Base-by-base conservation (phyloP, 2,888 invertebrate species). In the Notodonta ziczac region DNA sequence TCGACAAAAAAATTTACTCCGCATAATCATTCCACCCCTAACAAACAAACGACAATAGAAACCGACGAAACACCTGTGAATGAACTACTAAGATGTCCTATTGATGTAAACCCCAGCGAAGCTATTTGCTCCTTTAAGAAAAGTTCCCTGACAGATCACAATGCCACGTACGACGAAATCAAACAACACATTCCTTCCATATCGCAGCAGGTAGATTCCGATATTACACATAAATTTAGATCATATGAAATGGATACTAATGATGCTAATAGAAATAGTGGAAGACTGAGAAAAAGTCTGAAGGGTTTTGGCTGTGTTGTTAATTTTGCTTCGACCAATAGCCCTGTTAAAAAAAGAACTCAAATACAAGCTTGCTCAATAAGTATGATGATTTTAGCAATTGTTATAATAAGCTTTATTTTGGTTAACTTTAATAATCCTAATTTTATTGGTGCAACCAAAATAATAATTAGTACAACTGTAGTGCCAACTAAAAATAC, bases 331-430 rank as follows among this genome's bases (percentile, higher is more conserved):
- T 79, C 91, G 73, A 87, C 87, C 73, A 91, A 93, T 74, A 90
- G 87, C 74, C 86, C 90, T 62, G 83, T 91, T 52, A 93, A 91
- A 70, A 94, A 91, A 76, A 83, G 91, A 77, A 93, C 89, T 70
- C 93, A 92, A 84, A 91, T 94, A 80, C 91, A 92, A 83, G 93
- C 93, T 65, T 93, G 92, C 89, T 93, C 93, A 90, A 91, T 93
- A 86, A 93, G 91, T 86, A 86, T 93, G 79, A 93, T 93, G 91
- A 90, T 94, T 77, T 78, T 94, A 81, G 92, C 94, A 66, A 92
- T 94, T 65, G 85, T 94, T 82, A 84, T 91, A 40, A 92, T 94
- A 84, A 91, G 92, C 86, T 90, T 94, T 82, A 80, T 94, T 82
- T 86, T 94, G 82, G 92, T 93, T 60, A 93, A 93, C 83, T 91